Conservation (phyloP, 2,113 vertebrate species). For the Crotalus horridus region DNA sequence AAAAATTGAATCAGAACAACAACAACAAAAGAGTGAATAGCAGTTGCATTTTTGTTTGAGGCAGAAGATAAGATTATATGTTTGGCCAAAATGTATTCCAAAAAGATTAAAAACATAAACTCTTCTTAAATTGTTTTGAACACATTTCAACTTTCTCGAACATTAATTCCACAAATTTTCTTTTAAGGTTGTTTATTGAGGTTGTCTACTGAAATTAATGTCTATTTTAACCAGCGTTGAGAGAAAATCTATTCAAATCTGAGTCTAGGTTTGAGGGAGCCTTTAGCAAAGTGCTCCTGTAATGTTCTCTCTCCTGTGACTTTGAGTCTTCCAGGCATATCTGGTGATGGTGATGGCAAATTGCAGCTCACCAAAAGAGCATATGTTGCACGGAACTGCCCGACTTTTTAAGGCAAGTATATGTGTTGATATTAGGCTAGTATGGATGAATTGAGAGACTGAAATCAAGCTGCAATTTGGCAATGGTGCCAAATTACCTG, state of each 20-base stretch:
- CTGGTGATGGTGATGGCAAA: not conserved
- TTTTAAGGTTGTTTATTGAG: not conserved
- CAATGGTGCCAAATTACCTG: not conserved
- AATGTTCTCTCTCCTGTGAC: not conserved
- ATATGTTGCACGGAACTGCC: not conserved
- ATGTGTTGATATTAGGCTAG: not conserved
- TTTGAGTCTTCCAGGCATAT: not conserved
- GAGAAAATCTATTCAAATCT: not conserved
- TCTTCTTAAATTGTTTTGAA: not conserved
- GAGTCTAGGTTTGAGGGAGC: not conserved
- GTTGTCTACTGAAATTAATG: not conserved
- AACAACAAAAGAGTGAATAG: not conserved
- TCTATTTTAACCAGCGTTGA: not conserved
- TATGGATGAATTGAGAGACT: not conserved
- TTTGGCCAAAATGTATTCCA: not conserved
- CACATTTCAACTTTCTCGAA: not conserved
- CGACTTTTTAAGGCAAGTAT: not conserved
- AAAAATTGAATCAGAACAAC: not conserved
- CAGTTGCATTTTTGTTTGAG: not conserved
- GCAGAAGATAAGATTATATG: not conserved
- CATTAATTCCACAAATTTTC: not conserved
- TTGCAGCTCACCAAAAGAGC: not conserved
- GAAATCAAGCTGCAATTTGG: not conserved
- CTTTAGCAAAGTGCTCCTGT: not conserved
- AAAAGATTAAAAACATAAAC: not conserved